Conservation (phyloP, 2,797 vertebrate species). For the Dermochelys coriacea region DNA sequence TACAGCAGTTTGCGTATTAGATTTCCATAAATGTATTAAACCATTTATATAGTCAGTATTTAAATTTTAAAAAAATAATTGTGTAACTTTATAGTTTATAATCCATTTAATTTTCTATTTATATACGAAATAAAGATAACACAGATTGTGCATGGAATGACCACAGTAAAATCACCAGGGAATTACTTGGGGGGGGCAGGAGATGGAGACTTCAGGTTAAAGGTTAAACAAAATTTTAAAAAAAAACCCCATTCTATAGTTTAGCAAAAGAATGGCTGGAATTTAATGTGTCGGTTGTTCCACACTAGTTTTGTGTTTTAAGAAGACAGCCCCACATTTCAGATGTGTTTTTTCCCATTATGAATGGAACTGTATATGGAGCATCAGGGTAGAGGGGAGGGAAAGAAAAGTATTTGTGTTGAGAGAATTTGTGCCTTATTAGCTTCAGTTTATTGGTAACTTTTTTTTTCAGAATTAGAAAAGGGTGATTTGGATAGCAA, state of each 20-base stretch:
- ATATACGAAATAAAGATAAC: neutral
- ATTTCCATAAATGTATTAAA: neutral
- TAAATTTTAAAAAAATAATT: neutral
- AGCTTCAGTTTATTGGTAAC: neutral
- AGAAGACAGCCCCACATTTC: constrained; percentile 23
- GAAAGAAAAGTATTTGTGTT: neutral
- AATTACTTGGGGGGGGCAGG: constrained; percentile 33
- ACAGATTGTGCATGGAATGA: neutral
- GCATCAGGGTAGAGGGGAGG: neutral
- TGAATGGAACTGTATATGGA: neutral
- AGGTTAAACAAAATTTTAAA: constrained; percentile 29
- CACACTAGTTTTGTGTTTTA: constrained; percentile 29
- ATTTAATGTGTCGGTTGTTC: constrained; percentile 44
- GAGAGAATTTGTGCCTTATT: neutral
- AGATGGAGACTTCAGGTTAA: neutral
- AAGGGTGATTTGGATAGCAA: neutral
- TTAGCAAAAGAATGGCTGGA: constrained; percentile 43
- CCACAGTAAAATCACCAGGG: neutral
- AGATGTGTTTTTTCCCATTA: neutral
- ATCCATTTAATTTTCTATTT: neutral
- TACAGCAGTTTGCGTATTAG: neutral
- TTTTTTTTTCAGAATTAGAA: neutral
- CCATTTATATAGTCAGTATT: neutral
- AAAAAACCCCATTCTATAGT: neutral
- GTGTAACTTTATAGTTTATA: neutral